These are phyloP conservation scores for Eubasilissa splendida DNA, from an alignment of 2,888 invertebrate genomes.

Conservation along the genomic window DNA sequence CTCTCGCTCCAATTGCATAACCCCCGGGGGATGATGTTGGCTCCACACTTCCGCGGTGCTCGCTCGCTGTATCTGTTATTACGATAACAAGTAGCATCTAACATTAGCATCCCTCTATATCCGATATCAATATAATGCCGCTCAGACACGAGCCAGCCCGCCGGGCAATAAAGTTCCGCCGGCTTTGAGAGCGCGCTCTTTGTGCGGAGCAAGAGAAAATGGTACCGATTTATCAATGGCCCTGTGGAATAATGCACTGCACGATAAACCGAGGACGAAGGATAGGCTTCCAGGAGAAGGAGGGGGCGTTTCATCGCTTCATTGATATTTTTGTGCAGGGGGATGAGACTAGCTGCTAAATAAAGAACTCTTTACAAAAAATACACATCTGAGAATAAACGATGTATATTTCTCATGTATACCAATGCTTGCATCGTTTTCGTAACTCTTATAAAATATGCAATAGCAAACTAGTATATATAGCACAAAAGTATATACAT, in stretches of 20 bases:
- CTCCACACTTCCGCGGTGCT: neutral
- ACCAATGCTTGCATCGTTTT: no score
- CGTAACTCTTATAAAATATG: no score
- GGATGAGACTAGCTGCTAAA: neutral
- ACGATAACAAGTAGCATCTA: neutral
- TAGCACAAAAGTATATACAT: no score
- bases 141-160: constrained; percentile 22
- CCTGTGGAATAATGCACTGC: constrained; percentile 35
- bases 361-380: neutral
- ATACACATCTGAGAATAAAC: no score
- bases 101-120: constrained; percentile 36
- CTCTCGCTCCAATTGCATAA: neutral
- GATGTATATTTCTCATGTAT: no score
- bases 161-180: constrained; percentile 37
- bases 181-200: constrained; percentile 38
- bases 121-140: constrained; percentile 25
- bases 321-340: constrained; percentile 4
- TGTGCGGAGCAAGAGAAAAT: constrained; percentile 35
- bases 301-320: constrained; percentile 7
- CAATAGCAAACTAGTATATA: no score
- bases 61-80: neutral
- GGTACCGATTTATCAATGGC: constrained; percentile 40
- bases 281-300: constrained; percentile 9
- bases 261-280: constrained; percentile 29
- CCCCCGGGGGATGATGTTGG: neutral